Evolutionary conservation across 2,113 vertebrate species (phyloP), one percentile per base, ranked within the genome.

Genomic region (Peromyscus maniculatus): DNA sequence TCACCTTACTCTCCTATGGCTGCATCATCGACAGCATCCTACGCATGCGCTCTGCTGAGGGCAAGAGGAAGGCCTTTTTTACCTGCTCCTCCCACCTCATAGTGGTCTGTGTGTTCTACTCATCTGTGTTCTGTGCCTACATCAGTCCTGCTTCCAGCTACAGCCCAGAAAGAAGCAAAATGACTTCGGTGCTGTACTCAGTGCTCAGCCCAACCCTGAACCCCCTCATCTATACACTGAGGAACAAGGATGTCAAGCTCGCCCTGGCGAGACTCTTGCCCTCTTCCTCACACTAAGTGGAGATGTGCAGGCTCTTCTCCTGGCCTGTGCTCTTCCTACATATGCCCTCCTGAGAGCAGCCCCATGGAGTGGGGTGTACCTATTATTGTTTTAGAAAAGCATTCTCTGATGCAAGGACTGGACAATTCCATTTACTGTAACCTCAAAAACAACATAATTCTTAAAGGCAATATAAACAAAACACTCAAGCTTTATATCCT

Each of bases 21-120:
- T 75, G 6, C 31, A 62, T 86, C 69, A n/a, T 75, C 9, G 13
- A 28, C 39, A 86, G 31, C 80, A 93, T 93, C 57, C n/a, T 75
- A 55, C 57, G 69, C 57, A 86, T 93, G 57, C 43, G n/a, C 11
- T 93, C 80, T 16, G 22, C 67, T 36, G 67, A 92, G 39, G 91
- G 80, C 28, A 84, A 59, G 39, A 31, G 7, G 49, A 93, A 93
- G 62, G 92, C 92, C 64, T 93, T 93, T 66, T 93, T 84, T 55
- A 88, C 84, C 74, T 93, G 92, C n/a, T 93, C 84, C 9, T 93
- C 92, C 52, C 84, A 93, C 62, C 92, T 93, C 84, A 22, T 94
- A 0, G 74, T 94, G 28, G 92, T 94, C 13, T 94, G n/a, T 4
- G 75, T 94, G 64, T 89, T 80, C 74, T 88, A 79, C 15, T 80